These are phyloP conservation scores for Diadophis punctatus DNA, from an alignment of 2,113 vertebrate genomes.

Conservation along the genomic window DNA sequence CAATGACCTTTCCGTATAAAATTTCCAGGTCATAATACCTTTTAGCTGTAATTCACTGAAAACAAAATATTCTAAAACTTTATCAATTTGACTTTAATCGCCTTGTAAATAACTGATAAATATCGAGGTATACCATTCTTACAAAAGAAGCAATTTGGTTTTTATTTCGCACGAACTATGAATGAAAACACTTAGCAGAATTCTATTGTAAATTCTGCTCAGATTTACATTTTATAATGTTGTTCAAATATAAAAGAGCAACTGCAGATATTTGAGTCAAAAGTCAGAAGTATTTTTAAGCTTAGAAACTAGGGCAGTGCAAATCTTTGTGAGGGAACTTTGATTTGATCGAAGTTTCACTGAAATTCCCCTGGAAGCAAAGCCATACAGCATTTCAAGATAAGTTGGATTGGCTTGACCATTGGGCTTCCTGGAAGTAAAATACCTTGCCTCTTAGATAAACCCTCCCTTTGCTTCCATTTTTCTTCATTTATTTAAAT, in stretches of 20 bases:
- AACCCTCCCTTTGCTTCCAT: not conserved
- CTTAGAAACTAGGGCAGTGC: not conserved
- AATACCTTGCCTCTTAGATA: not conserved
- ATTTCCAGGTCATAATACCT: not conserved
- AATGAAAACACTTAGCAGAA: conserved; percentile 30
- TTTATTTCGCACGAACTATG: conserved; percentile 14
- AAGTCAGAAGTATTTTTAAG: not conserved
- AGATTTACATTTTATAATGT: conserved; percentile 14
- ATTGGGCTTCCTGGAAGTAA: not conserved
- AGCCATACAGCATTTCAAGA: not conserved
- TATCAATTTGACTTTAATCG: conserved; percentile 14
- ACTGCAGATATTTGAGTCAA: not conserved
- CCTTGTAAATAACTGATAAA: conserved; percentile 22
- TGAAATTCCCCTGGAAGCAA: not conserved
- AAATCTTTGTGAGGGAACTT: not conserved
- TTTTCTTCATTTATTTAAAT: conserved; percentile 1
- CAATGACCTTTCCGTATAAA: not conserved
- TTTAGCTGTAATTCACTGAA: not conserved
- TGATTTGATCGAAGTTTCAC: not conserved
- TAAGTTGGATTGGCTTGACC: not conserved
- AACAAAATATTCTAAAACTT: conserved; percentile 28
- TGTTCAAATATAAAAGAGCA: conserved; percentile 7
- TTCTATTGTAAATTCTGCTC: conserved; percentile 30
- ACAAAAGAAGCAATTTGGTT: not conserved
- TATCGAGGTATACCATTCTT: not conserved